A percentile compares a stretch with the other conserved stretches of the same genome.
phyloP scores from a whole-genome alignment of 2,888 invertebrate genomes.

The Campopleginae sp. region DNA sequence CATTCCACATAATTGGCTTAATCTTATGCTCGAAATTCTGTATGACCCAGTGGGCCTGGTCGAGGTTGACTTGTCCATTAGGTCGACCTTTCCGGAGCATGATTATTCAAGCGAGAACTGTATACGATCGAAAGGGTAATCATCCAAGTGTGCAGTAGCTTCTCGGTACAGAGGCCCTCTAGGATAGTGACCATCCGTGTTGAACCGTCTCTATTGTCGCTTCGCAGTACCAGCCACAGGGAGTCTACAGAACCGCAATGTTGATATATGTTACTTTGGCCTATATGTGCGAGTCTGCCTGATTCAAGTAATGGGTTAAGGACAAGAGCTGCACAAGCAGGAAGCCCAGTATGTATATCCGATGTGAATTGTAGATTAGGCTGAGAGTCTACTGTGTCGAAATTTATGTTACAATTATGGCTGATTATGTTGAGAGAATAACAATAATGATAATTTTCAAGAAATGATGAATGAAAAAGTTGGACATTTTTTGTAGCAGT shows the following conservation, averaged over 20 bases:
- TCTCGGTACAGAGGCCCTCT: constrained; percentile 28
- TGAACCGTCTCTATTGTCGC: constrained; percentile 36
- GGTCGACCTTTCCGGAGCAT: constrained; percentile 48
- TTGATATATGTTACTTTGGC: constrained; percentile 42
- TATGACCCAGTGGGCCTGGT: constrained; percentile 21
- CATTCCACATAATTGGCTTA: neutral
- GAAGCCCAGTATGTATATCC: constrained; percentile 9
- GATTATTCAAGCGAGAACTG: constrained; percentile 51
- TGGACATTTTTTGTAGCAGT: neutral
- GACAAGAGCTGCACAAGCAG: constrained; percentile 42
- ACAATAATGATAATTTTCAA: neutral
- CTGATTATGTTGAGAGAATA: neutral
- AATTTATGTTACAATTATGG: constrained; percentile 5
- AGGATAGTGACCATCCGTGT: constrained; percentile 41
- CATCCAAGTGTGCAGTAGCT: constrained; percentile 44
- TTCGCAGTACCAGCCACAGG: constrained; percentile 37
- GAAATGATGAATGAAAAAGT: neutral
- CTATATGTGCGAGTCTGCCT: constrained; percentile 53
- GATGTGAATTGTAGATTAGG: constrained; percentile 45
- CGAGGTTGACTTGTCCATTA: constrained; percentile 39
- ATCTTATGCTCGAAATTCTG: neutral
- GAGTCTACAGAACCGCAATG: constrained; percentile 13
- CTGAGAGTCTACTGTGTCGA: constrained; percentile 6
- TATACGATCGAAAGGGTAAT: constrained; percentile 58
- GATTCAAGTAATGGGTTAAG: constrained; percentile 64